Percentiles rank a stretch among this genome's conserved stretches.
phyloP scores from a whole-genome alignment of 2,113 vertebrate species.

The Pungitius pungitius region DNA sequence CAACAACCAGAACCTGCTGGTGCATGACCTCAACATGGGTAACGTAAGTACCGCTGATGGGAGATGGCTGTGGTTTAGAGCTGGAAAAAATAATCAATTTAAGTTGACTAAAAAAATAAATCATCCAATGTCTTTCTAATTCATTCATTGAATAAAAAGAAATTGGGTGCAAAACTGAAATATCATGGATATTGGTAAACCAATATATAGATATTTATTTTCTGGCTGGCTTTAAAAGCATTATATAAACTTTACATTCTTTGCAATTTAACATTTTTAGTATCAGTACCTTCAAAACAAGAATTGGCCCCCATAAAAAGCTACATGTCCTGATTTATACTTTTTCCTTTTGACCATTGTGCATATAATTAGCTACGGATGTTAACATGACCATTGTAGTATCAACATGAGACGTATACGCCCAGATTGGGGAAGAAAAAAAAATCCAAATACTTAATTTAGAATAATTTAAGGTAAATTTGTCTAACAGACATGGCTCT shows the following conservation, averaged over 20 bases:
- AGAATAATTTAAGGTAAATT: background rate
- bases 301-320: background rate
- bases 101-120: background rate
- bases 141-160: background rate
- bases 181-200: too few species aligned
- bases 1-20: conserved; percentile 84
- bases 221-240: too few species aligned
- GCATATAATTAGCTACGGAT: background rate
- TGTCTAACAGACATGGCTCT: background rate
- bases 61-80: background rate
- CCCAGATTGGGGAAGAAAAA: background rate
- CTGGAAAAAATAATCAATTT: background rate
- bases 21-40: conserved; percentile 88
- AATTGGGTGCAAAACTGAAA: too few species aligned
- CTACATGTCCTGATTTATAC: background rate
- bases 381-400: background rate
- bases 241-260: background rate
- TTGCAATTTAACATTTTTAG: background rate
- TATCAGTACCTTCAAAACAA: background rate
- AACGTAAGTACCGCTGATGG: conserved; percentile 68
- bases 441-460: background rate
- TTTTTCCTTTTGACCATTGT: background rate
- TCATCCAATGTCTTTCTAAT: background rate
- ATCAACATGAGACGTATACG: background rate
- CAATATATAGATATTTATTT: too few species aligned